A percentile compares a stretch with the other conserved stretches of the same genome.
These are phyloP conservation scores for Orius laevigatus DNA, from an alignment of 1,140 invertebrate species.

Conservation along the genomic window DNA sequence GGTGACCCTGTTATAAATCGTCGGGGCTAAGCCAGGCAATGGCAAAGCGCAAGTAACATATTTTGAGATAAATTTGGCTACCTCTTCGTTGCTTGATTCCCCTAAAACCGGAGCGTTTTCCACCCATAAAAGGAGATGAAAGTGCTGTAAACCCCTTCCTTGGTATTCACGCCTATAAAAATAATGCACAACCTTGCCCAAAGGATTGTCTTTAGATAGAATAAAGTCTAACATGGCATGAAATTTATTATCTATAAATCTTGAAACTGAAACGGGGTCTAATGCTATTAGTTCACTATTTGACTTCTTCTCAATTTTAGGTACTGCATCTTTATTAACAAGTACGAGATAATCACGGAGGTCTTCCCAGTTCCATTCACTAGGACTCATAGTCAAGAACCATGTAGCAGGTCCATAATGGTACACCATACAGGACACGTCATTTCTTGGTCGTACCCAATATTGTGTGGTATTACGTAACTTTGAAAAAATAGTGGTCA, in stretches of 20 bases:
- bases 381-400: conserved; percentile 15
- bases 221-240: conserved; percentile 21
- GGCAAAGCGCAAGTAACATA: conserved; percentile 24
- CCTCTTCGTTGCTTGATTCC: conserved; percentile 17
- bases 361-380: conserved; percentile 14
- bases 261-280: conserved; percentile 20
- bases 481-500: conserved; percentile 18
- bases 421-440: conserved; percentile 18
- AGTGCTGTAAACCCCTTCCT: conserved; percentile 17
- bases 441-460: conserved; percentile 18
- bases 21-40: conserved; percentile 12
- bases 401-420: conserved; percentile 18
- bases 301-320: conserved; percentile 10
- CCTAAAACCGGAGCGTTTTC: conserved; percentile 18
- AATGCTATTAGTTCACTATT: conserved; percentile 19
- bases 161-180: conserved; percentile 20
- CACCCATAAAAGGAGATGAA: conserved; percentile 20
- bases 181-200: conserved; percentile 20
- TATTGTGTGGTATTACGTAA: conserved; percentile 19
- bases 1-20: conserved; percentile 18
- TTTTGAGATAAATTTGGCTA: conserved; percentile 25
- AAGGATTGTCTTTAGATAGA: conserved; percentile 18
- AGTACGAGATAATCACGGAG: conserved; percentile 16
- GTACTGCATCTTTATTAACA: conserved; percentile 13
- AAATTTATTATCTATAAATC: conserved; percentile 21